Percentiles rank a stretch among this genome's conserved stretches.
phyloP scores from a whole-genome alignment of 1,140 invertebrate genomes.

The Trinorchestia longiramus region DNA sequence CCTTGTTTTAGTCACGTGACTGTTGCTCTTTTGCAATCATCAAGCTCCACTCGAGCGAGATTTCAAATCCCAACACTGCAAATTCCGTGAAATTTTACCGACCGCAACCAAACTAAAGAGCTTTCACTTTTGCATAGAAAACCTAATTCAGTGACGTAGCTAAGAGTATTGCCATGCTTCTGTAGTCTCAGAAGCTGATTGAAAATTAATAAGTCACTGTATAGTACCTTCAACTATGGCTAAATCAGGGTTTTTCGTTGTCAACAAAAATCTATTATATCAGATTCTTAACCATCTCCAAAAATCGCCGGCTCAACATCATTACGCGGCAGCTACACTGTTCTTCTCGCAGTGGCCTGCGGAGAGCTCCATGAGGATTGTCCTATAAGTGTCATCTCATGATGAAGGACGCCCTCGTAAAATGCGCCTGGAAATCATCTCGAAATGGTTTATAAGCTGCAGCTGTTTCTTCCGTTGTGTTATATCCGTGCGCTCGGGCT shows the following conservation, averaged over 20 bases:
- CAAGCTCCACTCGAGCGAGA: too few species aligned
- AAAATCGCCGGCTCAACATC: background rate
- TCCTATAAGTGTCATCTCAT: slow-evolving; percentile 34
- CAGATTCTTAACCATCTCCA: background rate
- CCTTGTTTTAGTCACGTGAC: too few species aligned
- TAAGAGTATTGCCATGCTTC: too few species aligned
- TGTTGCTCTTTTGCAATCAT: too few species aligned
- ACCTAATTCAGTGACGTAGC: too few species aligned
- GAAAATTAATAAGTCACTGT: too few species aligned
- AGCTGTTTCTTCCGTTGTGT: slow-evolving; percentile 33
- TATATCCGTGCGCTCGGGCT: background rate
- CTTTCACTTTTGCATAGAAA: too few species aligned
- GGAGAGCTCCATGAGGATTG: background rate
- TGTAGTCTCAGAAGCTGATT: too few species aligned
- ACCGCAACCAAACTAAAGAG: too few species aligned
- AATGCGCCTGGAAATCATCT: slow-evolving; percentile 29
- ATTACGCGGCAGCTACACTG: background rate
- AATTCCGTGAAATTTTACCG: too few species aligned
- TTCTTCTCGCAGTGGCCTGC: background rate
- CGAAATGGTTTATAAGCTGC: slow-evolving; percentile 29
- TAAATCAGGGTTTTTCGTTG: background rate
- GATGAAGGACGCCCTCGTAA: slow-evolving; percentile 30
- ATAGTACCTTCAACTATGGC: background rate
- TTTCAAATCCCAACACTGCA: too few species aligned
- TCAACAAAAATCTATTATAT: background rate